A percentile compares a stretch with the other conserved stretches of the same genome.
These are phyloP conservation scores for Mesaphorura yosii DNA, from an alignment of 1,140 invertebrate species.

Conservation along the genomic window DNA sequence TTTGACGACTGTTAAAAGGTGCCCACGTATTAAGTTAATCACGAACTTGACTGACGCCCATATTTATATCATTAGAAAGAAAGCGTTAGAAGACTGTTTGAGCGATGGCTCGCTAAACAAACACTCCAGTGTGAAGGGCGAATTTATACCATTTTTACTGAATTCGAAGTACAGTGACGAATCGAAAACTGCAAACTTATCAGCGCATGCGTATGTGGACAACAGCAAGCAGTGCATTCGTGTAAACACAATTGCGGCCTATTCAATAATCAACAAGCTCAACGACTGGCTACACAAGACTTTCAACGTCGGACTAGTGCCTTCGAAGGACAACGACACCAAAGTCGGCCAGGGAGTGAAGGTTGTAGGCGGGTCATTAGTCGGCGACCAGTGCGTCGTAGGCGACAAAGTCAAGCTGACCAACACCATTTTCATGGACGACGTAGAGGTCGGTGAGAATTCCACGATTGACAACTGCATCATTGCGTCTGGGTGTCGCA, in stretches of 20 bases:
- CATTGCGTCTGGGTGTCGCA: conserved; percentile 13
- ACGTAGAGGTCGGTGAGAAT: conserved; percentile 39
- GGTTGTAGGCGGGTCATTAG: conserved; percentile 31
- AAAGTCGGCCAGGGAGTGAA: conserved; percentile 9
- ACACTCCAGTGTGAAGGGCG: conserved; percentile 23
- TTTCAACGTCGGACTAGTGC: neutral
- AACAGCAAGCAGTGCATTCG: conserved; percentile 9
- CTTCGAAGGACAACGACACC: no score
- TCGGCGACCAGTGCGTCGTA: conserved; percentile 41
- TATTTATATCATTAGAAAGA: conserved; percentile 44
- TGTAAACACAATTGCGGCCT: conserved; percentile 18
- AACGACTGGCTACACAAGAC: conserved; percentile 22
- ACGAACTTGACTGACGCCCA: conserved; percentile 42
- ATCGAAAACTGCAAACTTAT: neutral
- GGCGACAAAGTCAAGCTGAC: conserved; percentile 40
- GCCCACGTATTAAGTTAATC: conserved; percentile 38
- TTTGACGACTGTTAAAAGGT: conserved; percentile 36
- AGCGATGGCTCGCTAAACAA: conserved; percentile 19
- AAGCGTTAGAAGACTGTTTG: conserved; percentile 39
- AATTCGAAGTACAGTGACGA: conserved; percentile 16
- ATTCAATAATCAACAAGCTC: conserved; percentile 21
- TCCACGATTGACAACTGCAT: conserved; percentile 25
- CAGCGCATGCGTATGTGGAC: conserved; percentile 10
- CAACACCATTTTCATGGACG: conserved; percentile 42
- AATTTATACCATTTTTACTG: conserved; percentile 26